Conservation (phyloP, 2,113 vertebrate species). For the Monopterus albus region DNA sequence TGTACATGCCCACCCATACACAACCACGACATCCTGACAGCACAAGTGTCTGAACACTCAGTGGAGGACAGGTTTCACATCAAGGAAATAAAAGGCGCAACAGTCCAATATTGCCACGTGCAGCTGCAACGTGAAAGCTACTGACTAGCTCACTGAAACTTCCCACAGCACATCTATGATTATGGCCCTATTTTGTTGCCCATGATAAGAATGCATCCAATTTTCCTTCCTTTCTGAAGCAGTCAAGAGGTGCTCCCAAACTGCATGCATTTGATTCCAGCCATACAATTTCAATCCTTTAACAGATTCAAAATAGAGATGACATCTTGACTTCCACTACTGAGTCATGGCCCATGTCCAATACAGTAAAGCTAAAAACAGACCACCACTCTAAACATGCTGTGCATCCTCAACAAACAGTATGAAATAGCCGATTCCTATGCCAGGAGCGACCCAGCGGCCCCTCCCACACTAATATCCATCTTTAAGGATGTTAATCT, state of each 20-base stretch:
- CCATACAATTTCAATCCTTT: constrained; percentile 50
- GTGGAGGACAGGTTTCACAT: neutral
- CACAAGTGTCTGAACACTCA: neutral
- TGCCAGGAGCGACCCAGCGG: neutral
- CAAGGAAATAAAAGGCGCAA: constrained; percentile 10
- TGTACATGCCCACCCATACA: neutral
- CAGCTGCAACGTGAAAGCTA: constrained; percentile 6
- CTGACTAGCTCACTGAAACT: constrained; percentile 1
- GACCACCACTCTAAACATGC: constrained; percentile 10
- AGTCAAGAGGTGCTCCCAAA: constrained; percentile 38
- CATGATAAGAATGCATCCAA: constrained; percentile 48
- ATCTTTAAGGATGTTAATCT: constrained; percentile 49
- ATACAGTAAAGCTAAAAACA: constrained; percentile 34
- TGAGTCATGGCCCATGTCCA: constrained; percentile 37
- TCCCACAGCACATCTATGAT: constrained; percentile 1
- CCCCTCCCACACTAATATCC: constrained; percentile 23
- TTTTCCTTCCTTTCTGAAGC: constrained; percentile 27
- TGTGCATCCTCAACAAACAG: constrained; percentile 1
- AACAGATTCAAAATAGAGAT: constrained; percentile 50
- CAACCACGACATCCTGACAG: neutral
- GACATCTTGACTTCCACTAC: constrained; percentile 46
- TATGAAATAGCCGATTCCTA: constrained; percentile 11
- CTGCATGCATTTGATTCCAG: constrained; percentile 22
- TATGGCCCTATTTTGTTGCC: constrained; percentile 29
- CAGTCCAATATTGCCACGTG: neutral